A percentile compares a stretch with the other conserved stretches of the same genome.
phyloP scores from a whole-genome alignment of 2,888 invertebrate genomes.

The Heteropelma amictum region DNA sequence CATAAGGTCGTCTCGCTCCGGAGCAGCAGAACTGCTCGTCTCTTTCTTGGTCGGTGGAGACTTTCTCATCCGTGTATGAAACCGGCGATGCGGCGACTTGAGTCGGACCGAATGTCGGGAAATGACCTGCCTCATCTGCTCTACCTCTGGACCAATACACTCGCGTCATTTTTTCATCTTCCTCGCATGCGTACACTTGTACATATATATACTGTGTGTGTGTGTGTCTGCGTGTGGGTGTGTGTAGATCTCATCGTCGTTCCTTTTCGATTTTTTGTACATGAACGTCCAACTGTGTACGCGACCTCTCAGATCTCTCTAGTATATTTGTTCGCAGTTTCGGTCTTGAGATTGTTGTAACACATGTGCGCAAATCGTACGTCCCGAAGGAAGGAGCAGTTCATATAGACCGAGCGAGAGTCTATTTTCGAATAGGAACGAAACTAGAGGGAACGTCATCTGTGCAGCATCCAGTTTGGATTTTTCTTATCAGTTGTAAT shows the following conservation, averaged over 20 bases:
- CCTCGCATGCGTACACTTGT: not conserved
- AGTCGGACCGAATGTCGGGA: constrained; percentile 39
- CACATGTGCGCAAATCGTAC: constrained; percentile 9
- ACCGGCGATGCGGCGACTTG: constrained; percentile 41
- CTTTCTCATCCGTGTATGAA: constrained; percentile 11
- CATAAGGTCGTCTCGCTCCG: constrained; percentile 46
- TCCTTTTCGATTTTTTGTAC: not conserved
- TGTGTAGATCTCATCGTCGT: not conserved
- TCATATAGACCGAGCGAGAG: constrained; percentile 15
- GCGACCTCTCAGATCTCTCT: constrained; percentile 11
- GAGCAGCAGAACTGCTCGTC: constrained; percentile 41
- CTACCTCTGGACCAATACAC: constrained; percentile 23
- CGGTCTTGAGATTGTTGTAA: constrained; percentile 30
- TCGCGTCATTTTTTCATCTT: not conserved
- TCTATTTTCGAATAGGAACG: constrained; percentile 47
- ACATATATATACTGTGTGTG: not conserved
- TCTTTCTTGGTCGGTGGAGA: constrained; percentile 13
- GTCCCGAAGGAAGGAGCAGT: constrained; percentile 20
- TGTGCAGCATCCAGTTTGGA: too few species aligned
- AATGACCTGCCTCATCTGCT: constrained; percentile 51
- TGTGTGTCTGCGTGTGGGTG: not conserved
- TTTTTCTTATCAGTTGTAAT: too few species aligned
- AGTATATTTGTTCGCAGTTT: constrained; percentile 29
- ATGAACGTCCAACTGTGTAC: not conserved
- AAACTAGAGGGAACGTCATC: too few species aligned